Percentiles rank a stretch among this genome's conserved stretches.
Conservation (phyloP, 1,140 invertebrate genomes). For the Manduca sexta region DNA sequence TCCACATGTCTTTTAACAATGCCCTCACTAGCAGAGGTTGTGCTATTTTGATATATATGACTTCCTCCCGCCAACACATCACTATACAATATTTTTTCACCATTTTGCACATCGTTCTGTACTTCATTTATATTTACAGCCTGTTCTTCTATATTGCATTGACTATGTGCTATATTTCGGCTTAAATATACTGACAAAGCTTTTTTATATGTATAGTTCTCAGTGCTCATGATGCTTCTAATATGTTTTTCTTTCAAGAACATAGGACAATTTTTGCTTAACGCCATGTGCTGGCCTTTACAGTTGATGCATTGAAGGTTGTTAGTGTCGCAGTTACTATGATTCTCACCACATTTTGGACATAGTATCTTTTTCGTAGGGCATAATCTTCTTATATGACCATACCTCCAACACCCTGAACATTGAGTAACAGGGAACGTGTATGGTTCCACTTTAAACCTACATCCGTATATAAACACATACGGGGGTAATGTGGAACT, state of each 20-base stretch:
- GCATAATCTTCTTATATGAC: slow-evolving; percentile 10
- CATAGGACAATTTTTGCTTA: slow-evolving; percentile 17
- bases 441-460: slow-evolving; percentile 13
- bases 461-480: slow-evolving; percentile 8
- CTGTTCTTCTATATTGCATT: neutral
- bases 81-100: neutral
- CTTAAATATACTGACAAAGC: neutral
- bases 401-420: slow-evolving; percentile 16
- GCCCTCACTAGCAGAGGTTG: neutral
- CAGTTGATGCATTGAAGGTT: slow-evolving; percentile 20
- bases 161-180: no score
- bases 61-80: neutral
- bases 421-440: slow-evolving; percentile 16
- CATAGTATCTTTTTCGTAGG: slow-evolving; percentile 17
- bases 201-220: slow-evolving; percentile 13
- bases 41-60: neutral
- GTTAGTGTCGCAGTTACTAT: slow-evolving; percentile 14
- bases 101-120: neutral
- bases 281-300: slow-evolving; percentile 16
- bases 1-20: neutral
- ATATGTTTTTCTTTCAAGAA: slow-evolving; percentile 22
- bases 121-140: neutral
- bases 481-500: slow-evolving; percentile 18
- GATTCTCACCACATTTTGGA: slow-evolving; percentile 20
- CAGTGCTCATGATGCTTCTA: slow-evolving; percentile 11